Base-by-base conservation (phyloP, 53 echinoderm and acorn worm species). In the Zoroaster sp. region DNA sequence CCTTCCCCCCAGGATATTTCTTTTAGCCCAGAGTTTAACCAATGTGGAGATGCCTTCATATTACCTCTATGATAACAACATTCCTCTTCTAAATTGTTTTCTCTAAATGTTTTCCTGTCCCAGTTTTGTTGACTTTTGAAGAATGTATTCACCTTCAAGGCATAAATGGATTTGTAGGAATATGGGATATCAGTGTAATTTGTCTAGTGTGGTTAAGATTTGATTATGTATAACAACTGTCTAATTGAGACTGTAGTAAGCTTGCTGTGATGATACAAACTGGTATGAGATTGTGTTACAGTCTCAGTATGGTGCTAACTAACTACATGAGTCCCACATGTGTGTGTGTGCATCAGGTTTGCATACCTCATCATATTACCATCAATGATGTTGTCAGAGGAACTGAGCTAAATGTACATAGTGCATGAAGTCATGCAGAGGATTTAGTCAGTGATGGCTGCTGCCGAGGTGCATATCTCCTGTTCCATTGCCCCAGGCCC, bases 171-270 rank as follows among this genome's bases (percentile, higher is more conserved):
- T 59, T 59, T 59, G 21, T 28, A 59, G 28, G 63, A 59, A n/a
- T 28, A 59, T 59, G 63, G 28, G 63, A 59, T 9, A 28, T 59
- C 21, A 59, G 28, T 69, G 69, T 46, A 76, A 76, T 76, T 76
- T 76, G 76, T 76, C 76, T 46, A 47, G 52, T 28, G 43, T 23
- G 23, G 11, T 74, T 46, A 40, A 18, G n/a, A 41, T 28, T 14
- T 76, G 76, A 76, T 51, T 46, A 47, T 51, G n/a, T 5, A 31
- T 6, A 76, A 49, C 76, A 76, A 76, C 76, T 76, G 76, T 76
- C 47, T 47, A 76, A 47, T 32, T 46, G 18, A 11, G 42, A 17
- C 51, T 5, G 5, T 14, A 47, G 49, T 76, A 8, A 25, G 25
- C n/a, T 23, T 9, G 21, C 63, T 28, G 63, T 59, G 63, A 11